phyloP scores from a whole-genome alignment of 2,797 vertebrate species.

The Halcyon chelicuti region DNA sequence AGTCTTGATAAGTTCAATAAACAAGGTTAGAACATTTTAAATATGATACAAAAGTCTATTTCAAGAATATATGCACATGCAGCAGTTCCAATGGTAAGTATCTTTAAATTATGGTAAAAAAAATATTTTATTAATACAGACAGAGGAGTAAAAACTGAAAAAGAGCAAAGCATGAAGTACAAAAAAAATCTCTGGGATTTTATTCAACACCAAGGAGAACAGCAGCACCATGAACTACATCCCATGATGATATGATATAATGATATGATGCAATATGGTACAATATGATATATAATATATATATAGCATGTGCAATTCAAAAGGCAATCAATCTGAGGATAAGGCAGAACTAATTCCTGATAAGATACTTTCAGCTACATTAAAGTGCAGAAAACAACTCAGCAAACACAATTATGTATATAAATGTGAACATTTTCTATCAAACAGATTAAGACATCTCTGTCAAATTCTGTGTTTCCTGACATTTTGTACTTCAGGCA shows the following conservation, averaged over 20 bases:
- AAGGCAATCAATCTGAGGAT: neutral
- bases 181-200: neutral
- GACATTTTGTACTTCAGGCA: neutral
- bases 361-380: neutral
- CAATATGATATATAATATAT: neutral
- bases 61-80: neutral
- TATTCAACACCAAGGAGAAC: neutral
- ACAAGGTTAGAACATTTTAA: neutral
- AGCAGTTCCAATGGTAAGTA: neutral
- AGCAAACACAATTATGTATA: neutral
- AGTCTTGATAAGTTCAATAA: neutral
- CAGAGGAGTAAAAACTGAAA: neutral
- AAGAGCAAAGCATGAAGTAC: neutral
- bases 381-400: neutral
- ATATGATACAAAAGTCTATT: neutral
- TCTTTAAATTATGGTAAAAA: neutral
- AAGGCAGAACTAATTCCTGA: neutral
- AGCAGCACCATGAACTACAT: neutral
- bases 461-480: neutral
- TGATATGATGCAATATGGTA: neutral
- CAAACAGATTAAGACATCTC: neutral
- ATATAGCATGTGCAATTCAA: neutral
- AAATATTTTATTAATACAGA: neutral
- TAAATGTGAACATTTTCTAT: neutral
- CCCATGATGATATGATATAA: neutral